phyloP scores from a whole-genome alignment of 2,888 invertebrate species.

The Ganaspis brasiliensis region DNA sequence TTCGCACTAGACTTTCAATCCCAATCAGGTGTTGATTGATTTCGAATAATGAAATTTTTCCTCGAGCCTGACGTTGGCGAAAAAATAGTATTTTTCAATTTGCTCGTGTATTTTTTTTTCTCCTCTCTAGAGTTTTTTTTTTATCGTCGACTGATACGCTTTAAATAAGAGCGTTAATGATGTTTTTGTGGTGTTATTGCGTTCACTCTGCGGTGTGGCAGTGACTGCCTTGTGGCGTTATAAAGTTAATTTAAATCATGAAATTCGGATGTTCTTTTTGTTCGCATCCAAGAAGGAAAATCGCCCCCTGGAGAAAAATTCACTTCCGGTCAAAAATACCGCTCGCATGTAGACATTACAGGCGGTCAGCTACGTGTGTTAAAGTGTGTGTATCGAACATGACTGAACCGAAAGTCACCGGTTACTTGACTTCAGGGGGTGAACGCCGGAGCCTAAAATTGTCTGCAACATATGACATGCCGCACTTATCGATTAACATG shows the following conservation, averaged over 20 bases:
- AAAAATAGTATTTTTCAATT: conserved; percentile 7
- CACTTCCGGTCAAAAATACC: conserved; percentile 2
- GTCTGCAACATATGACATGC: conserved; percentile 63
- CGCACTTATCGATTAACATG: conserved; percentile 62
- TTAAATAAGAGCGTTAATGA: conserved; percentile 31
- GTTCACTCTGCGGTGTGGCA: conserved; percentile 76
- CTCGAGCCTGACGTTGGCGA: conserved; percentile 30
- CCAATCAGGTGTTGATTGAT: background rate
- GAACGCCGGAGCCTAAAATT: conserved; percentile 53
- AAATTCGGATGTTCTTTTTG: conserved; percentile 54
- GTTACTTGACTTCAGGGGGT: conserved; percentile 11
- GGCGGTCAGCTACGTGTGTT: conserved; percentile 19
- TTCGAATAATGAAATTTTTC: background rate
- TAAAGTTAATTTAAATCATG: conserved; percentile 65
- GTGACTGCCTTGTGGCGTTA: conserved; percentile 78
- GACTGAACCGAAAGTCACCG: conserved; percentile 38
- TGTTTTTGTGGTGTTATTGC: conserved; percentile 35
- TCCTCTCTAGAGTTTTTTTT: conserved; percentile 55
- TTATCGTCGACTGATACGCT: conserved; percentile 56
- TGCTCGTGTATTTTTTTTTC: conserved; percentile 41
- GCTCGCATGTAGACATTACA: conserved; percentile 15
- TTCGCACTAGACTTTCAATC: background rate
- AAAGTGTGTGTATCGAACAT: conserved; percentile 57
- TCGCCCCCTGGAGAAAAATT: conserved; percentile 5
- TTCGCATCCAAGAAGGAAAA: conserved; percentile 38